Percentiles rank a stretch among this genome's conserved stretches.
Evolutionary conservation across 1,140 invertebrate genomes (phyloP).

Genomic region (Formica selysi): DNA sequence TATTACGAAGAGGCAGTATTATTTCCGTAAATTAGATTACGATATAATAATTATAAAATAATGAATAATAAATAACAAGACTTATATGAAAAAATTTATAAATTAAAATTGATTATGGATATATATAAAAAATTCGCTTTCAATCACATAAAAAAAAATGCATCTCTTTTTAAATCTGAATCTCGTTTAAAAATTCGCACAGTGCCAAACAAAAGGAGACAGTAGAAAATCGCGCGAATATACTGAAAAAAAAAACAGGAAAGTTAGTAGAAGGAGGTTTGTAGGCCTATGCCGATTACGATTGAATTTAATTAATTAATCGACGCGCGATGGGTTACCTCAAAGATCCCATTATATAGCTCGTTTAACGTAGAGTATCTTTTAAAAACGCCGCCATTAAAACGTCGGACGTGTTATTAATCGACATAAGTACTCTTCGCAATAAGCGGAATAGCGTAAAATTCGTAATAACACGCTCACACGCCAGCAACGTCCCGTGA

Average conservation of each 20-base stretch:
- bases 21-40: too few relatives aligned
- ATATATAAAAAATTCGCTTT: background rate
- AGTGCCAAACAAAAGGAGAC: background rate
- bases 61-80: background rate
- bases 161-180: too few relatives aligned
- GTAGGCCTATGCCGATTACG: conserved; percentile 51
- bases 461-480: conserved; percentile 49
- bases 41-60: background rate
- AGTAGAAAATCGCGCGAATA: conserved; percentile 4
- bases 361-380: conserved; percentile 45
- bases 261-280: conserved; percentile 51
- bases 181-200: background rate
- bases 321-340: conserved; percentile 38
- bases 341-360: conserved; percentile 49
- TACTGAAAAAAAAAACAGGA: conserved; percentile 17
- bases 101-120: too few relatives aligned
- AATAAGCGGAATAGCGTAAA: conserved; percentile 52
- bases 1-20: too few relatives aligned
- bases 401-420: conserved; percentile 54
- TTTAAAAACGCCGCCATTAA: conserved; percentile 32
- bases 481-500: conserved; percentile 24
- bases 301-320: conserved; percentile 55
- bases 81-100: background rate
- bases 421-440: conserved; percentile 18
- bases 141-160: background rate